Evolutionary conservation across 2,888 invertebrate species (phyloP).

Genomic region (Drosophila fungiperda): DNA sequence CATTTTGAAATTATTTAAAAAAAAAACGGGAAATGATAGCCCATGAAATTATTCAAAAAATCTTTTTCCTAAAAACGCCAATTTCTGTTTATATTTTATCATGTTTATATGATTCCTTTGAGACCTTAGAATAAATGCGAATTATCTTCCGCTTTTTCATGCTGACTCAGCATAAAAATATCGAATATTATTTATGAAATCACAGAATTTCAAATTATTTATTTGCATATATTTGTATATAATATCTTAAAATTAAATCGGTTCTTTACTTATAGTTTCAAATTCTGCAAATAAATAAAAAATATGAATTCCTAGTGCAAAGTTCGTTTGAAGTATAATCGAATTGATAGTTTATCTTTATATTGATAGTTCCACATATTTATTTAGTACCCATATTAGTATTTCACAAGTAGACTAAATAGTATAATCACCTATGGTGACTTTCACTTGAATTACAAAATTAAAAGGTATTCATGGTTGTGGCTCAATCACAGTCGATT

Average conservation of each 20-base stretch:
- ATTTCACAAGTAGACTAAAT: conserved; percentile 44
- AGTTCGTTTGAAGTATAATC: conserved; percentile 21
- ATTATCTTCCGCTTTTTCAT: conserved; percentile 15
- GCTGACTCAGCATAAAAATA: conserved; percentile 22
- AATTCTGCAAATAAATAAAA: not conserved
- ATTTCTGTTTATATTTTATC: conserved; percentile 1
- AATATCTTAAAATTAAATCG: conserved; percentile 6
- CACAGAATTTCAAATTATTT: conserved; percentile 5
- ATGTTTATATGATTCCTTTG: conserved; percentile 5
- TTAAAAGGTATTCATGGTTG: conserved; percentile 24
- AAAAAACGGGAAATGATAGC: not conserved
- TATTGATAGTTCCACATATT: conserved; percentile 18
- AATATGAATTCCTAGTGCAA: conserved; percentile 14
- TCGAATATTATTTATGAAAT: conserved; percentile 14
- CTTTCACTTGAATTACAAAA: conserved; percentile 30
- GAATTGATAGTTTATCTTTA: conserved; percentile 42
- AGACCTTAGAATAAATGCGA: conserved; percentile 7
- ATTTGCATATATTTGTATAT: conserved; percentile 6
- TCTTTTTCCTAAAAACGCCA: not conserved
- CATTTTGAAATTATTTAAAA: not conserved
- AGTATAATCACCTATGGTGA: conserved; percentile 10
- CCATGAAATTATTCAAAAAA: not conserved
- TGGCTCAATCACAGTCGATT: conserved; percentile 42
- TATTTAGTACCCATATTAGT: conserved; percentile 1
- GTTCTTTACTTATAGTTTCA: not conserved